phyloP scores from a whole-genome alignment of 2,113 vertebrate species.

The Merops nubicus region DNA sequence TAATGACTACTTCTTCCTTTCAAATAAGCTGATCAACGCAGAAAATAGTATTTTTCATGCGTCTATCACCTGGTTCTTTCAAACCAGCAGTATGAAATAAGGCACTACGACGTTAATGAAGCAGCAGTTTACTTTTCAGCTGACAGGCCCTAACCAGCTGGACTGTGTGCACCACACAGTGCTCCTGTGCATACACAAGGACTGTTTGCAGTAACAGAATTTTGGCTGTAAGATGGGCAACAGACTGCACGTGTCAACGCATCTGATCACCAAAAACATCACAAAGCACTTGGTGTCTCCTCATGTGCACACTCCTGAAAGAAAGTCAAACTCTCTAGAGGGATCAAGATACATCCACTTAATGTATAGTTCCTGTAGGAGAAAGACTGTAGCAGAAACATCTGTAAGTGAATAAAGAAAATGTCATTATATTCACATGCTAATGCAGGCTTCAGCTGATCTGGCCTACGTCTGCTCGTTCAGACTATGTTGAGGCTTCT shows the following conservation, averaged over 20 bases:
- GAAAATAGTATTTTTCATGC: neutral
- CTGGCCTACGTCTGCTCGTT: neutral
- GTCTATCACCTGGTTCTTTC: neutral
- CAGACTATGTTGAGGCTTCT: neutral
- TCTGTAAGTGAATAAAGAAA: neutral
- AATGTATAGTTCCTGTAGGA: neutral
- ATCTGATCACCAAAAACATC: neutral
- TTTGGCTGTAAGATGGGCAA: neutral
- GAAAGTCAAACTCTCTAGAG: neutral
- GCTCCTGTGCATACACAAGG: neutral
- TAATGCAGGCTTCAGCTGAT: neutral
- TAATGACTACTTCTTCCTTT: neutral
- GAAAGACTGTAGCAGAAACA: neutral
- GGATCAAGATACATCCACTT: neutral
- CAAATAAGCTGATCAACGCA: neutral
- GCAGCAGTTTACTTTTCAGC: neutral
- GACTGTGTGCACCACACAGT: rapidly evolving
- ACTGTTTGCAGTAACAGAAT: neutral
- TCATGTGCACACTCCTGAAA: neutral
- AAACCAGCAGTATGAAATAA: neutral
- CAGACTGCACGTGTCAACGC: neutral
- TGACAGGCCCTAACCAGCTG: neutral
- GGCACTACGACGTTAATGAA: neutral
- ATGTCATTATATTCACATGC: neutral
- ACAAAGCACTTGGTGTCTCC: neutral